Base-by-base conservation (phyloP, 30 jellyfish, hydroid and myxozoan genomes). In the Turritopsis dohrnii region DNA sequence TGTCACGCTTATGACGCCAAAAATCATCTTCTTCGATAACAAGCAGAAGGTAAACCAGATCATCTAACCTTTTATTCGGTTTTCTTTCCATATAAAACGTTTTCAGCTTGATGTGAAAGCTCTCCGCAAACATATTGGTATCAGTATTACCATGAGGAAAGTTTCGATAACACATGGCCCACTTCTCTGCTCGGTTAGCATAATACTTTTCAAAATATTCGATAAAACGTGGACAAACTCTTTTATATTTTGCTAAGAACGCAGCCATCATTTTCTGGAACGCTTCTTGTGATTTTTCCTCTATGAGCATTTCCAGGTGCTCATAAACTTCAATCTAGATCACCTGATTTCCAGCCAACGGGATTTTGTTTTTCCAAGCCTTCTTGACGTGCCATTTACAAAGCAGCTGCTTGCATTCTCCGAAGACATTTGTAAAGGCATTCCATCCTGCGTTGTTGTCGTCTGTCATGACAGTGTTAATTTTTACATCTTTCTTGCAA, bases 91-190 rank as follows among this genome's bases (percentile, higher is more conserved):
- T 53, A 60, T 81, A 81, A 25, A 53, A 81, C 27, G 88, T 81
- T 71, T 81, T 81, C 29, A 81, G 69, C 41, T 54, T 81, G 88
- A 52, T 54, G 88, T 81, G 88, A 81, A 81, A 81, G 9, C 66
- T 27, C 83, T 81, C 66, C 27, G 54, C 84, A 66, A 7, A 81
- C 88, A 81, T 81, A 60, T 81, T 81, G 21, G 81, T 65, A 83
- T 20, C 88, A 9, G 88, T 81, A 0, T 54, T 66, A 65, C 83
- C 81, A 81, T 81, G 84, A 20, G 83, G 83, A 66, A 81, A 66
- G 27, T 81, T 54, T 7, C 88, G 28, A 60, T 53, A 52, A 25
- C 88, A 66, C 85, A 22, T 31, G n/a, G 88, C 88, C 86, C 86
- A 54, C 52, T 53, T 81, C 29, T 80, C 86, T 8, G 13, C 84